Evolutionary conservation across 64 coral and sea anemone genomes (phyloP), one percentile per base, ranked within the genome.

Genomic region (Pocillopora verrucosa): DNA sequence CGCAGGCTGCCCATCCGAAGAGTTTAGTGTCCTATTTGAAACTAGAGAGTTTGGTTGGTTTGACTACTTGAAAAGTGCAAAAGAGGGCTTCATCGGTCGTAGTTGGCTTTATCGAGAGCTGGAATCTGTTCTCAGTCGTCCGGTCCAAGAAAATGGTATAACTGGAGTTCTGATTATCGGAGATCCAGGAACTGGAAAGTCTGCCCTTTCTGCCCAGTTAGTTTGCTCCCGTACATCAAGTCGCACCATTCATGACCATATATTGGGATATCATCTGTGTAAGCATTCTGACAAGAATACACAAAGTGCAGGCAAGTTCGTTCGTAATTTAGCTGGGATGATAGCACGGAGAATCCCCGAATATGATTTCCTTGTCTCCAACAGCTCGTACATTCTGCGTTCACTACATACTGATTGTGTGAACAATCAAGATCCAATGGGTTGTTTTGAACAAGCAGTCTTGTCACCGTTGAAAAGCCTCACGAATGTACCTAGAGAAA

Each of bases 231-330:
- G 88, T 13, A 61, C 84, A 5, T 95, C 94, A 63, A 95, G 90
- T 79, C 59, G 82, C 15, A 85, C 87, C 15, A 89, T 95, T 58
- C 86, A 95, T 45, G 76, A 62, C 20, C 87, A 86, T 34, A 83
- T 95, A 59, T 67, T 95, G 26, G 94, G 78, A 56, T 95, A 95
- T 68, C 94, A 95, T 15, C 60, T 95, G 30, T 95, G 94, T 59
- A 92, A 81, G 13, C 90, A 95, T 84, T 85, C 94, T 56, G 80
- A 95, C 17, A 84, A 64, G 26, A 90, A 92, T 41, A 95, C 94
- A 78, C 85, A 89, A 35, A 86, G 85, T 92, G 78, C 77, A 62
- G 94, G 73, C 41, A 80, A 75, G 84, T 90, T 94, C 57, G 93
- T 94, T 65, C 88, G 83, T 30, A 94, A 94, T 75, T 9, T 94